A percentile compares a stretch with the other conserved stretches of the same genome.
These are phyloP conservation scores for Archaeoteleia sp. DNA, from an alignment of 2,888 invertebrate genomes.

Conservation along the genomic window DNA sequence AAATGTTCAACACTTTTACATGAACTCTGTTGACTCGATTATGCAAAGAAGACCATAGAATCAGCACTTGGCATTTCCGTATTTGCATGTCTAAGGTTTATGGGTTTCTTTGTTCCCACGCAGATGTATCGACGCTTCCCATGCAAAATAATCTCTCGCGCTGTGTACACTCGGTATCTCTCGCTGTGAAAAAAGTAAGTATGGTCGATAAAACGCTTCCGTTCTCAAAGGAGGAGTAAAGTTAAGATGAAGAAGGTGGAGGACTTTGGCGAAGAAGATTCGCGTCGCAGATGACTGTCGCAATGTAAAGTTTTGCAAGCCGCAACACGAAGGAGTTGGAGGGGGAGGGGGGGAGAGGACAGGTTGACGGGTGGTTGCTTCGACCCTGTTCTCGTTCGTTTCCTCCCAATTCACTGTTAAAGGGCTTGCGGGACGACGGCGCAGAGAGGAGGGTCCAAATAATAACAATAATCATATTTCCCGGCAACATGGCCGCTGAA, in stretches of 20 bases:
- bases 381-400: constrained; percentile 66
- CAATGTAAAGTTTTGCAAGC: constrained; percentile 67
- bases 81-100: constrained; percentile 51
- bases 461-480: constrained; percentile 75
- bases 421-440: constrained; percentile 69
- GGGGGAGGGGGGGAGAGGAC: constrained; percentile 33
- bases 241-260: constrained; percentile 50
- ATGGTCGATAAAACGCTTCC: constrained; percentile 57
- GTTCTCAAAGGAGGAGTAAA: constrained; percentile 40
- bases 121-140: constrained; percentile 47
- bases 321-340: constrained; percentile 54
- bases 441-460: constrained; percentile 71
- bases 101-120: constrained; percentile 44
- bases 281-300: constrained; percentile 56
- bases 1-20: constrained; percentile 23
- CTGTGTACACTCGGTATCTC: constrained; percentile 48
- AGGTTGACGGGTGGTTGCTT: constrained; percentile 65
- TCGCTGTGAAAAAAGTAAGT: constrained; percentile 51
- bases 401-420: constrained; percentile 70
- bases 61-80: constrained; percentile 22
- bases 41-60: constrained; percentile 41
- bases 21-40: constrained; percentile 44
- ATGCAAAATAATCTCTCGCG: constrained; percentile 50
- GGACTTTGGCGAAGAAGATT: constrained; percentile 52
- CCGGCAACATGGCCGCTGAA: constrained; percentile 74